Base-by-base conservation (phyloP, 2,888 invertebrate species). In the Drosophila longiperda region DNA sequence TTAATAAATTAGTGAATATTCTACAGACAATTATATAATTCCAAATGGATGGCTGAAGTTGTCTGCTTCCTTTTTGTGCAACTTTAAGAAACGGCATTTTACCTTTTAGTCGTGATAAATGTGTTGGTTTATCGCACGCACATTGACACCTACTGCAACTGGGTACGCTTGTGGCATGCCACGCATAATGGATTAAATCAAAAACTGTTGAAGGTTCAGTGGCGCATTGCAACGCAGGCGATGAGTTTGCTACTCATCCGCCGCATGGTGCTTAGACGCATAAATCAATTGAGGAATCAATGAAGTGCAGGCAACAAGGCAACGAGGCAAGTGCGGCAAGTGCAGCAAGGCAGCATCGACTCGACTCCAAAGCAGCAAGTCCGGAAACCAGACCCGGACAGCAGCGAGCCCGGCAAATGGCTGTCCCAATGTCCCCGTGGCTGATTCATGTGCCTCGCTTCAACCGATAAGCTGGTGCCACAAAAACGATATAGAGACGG, bases 241-340 rank as follows among this genome's bases (percentile, higher is more conserved):
- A 50, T 61, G 79, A 70, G 48, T 73, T 75, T 71, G 62, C 59
- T 48, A 70, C 75, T 66, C 71, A 49, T 48, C 34, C 57, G 57
- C 53, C 59, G 52, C 45, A 36, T 57, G 73, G 49, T 61, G 78
- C 78, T 76, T 82, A 82, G 82, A 79, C 70, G 64, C 82, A 82
- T 82, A 82, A 82, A 82, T 82, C 82, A 82, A 78, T 69, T 82
- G 78, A 80, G 71, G 80, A 82, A 82, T 82, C 82, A 82, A 82
- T 82, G 83, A 82, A 82, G 82, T 79, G 80, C 75, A 80, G 77
- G 69, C 79, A 62, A 15, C 38, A 55, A 55, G 45, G 45, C 15
- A 2, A 49, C 65, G 15, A 23, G 61, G 26, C 45, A 23, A 34
- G 9, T 20, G 20, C 54, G 53, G 20, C 50, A 45, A 49, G 40